Evolutionary conservation across 2,888 invertebrate species (phyloP), one percentile per base, ranked within the genome.

Genomic region (Megaustenia siamemsis): DNA sequence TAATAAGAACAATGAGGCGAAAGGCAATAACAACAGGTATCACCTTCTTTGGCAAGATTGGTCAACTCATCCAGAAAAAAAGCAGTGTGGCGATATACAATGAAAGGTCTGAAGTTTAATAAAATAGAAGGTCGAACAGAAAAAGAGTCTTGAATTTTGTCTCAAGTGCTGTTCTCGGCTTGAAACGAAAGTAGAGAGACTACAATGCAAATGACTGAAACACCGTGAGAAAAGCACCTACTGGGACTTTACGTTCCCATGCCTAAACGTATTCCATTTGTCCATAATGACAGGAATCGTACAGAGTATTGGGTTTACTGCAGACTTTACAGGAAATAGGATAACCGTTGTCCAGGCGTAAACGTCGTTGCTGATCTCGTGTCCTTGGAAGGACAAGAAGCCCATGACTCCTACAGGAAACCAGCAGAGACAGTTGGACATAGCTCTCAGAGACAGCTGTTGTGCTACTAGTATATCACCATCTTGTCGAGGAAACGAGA

Each of bases 351-450:
- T 66, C 66, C 66, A 66, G 66, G 66, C 66, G 32, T 66, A 66
- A 10, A 66, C 66, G 10, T 66, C 66, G 32, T 28, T 28, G 66
- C 28, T 66, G 66, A 66, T n/a, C 21, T 66, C 15, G 24, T 60
- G n/a, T 18, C 60, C 60, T 12, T n/a, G 21, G 5, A 60, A n/a
- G 24, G 60, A 60, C 32, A 66, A 5, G 12, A 66, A n/a, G 21
- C 66, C n/a, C n/a, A 66, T 66, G n/a, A 66, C 12, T 66, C 66
- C 66, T 2, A 66, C 28, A 28, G 66, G 66, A 66, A 66, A 66
- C 66, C 66, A 66, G 28, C 28, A 66, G 66, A 66, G 28, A 66
- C n/a, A 32, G 32, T 66, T 28, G 28, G 56, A 56, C 56, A 56
- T 18, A 15, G n/a, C 56, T 24, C 18, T 18, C 18, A 56, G 56